phyloP scores from a whole-genome alignment of 1,140 invertebrate species.

The Lutraria rhynchaena region DNA sequence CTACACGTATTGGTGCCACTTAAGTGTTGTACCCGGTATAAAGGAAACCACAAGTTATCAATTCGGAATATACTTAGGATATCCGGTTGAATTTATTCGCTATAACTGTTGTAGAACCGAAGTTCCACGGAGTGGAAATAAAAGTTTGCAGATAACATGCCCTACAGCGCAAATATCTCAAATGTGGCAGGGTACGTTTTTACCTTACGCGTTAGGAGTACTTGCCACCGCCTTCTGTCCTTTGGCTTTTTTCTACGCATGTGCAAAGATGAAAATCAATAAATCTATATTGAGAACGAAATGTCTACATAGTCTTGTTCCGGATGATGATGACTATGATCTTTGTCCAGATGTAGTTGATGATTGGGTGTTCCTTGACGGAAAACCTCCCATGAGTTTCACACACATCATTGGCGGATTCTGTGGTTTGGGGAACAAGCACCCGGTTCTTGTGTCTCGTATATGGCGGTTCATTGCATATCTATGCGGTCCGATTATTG shows the following conservation, averaged over 20 bases:
- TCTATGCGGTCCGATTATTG: background rate
- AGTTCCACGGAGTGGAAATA: background rate
- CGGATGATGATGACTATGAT: background rate
- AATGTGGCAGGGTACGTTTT: background rate
- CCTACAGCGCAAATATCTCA: background rate
- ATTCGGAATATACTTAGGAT: conserved; percentile 12
- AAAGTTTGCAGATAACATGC: background rate
- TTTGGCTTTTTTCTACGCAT: background rate
- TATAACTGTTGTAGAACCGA: conserved; percentile 34
- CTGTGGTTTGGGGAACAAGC: conserved; percentile 9
- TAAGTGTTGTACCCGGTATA: conserved; percentile 20
- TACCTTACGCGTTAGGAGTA: conserved; percentile 17
- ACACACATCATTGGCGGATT: background rate
- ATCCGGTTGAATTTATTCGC: background rate
- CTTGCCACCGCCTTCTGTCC: conserved; percentile 12
- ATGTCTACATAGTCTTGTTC: background rate
- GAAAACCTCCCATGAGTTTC: conserved; percentile 13
- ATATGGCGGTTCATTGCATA: background rate
- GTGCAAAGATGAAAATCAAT: background rate
- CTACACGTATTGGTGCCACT: conserved; percentile 40
- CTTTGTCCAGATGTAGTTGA: background rate
- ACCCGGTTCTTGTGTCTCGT: conserved; percentile 10
- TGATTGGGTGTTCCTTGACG: conserved; percentile 22
- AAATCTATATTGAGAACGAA: background rate
- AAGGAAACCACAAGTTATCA: conserved; percentile 15